A percentile compares a stretch with the other conserved stretches of the same genome.
These are phyloP conservation scores for Patella pellucida DNA, from an alignment of 2,888 invertebrate genomes.

Conservation along the genomic window DNA sequence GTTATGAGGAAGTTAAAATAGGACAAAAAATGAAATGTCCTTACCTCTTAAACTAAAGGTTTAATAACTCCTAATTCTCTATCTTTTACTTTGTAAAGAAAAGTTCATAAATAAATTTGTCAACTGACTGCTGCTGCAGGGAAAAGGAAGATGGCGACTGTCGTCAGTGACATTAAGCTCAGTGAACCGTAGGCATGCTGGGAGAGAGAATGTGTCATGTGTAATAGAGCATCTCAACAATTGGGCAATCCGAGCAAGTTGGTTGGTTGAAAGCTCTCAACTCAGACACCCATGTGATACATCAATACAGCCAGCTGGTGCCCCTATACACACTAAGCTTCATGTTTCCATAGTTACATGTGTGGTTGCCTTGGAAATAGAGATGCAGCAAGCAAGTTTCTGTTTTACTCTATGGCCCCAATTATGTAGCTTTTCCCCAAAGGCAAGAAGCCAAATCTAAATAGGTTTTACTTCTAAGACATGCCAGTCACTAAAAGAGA, in stretches of 20 bases:
- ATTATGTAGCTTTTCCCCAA: constrained; percentile 11
- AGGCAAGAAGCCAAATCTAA: constrained; percentile 6
- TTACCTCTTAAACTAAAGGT: no score
- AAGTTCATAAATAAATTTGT: neutral
- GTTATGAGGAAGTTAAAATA: neutral
- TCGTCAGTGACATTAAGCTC: constrained; percentile 21
- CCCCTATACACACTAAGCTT: constrained; percentile 30
- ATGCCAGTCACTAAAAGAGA: no score
- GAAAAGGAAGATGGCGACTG: constrained; percentile 13
- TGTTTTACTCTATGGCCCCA: constrained; percentile 17
- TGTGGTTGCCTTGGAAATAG: constrained; percentile 25
- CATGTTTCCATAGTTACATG: constrained; percentile 30
- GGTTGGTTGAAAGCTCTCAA: constrained; percentile 18
- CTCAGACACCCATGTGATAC: constrained; percentile 28
- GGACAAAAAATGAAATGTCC: neutral
- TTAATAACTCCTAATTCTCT: no score
- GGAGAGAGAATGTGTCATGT: constrained; percentile 9
- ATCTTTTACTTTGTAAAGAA: no score
- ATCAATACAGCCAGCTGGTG: constrained; percentile 28
- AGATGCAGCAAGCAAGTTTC: constrained; percentile 23
- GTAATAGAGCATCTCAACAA: constrained; percentile 8
- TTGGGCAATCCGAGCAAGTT: constrained; percentile 12
- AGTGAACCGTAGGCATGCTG: neutral
- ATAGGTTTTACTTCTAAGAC: neutral
- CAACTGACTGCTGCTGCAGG: constrained; percentile 17